phyloP scores from a whole-genome alignment of 2,113 vertebrate genomes.

The Vombatus ursinus region DNA sequence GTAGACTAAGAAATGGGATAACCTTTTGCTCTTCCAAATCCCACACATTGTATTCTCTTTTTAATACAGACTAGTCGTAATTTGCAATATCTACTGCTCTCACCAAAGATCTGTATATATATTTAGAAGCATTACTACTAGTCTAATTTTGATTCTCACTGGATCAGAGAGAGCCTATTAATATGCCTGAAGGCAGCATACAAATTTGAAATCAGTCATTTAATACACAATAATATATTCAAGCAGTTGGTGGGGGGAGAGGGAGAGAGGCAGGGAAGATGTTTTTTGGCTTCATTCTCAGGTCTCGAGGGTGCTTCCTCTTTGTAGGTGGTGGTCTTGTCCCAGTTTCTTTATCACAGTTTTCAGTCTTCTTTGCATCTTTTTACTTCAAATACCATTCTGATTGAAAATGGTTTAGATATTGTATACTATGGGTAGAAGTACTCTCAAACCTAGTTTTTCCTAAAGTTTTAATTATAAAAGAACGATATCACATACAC shows the following conservation, averaged over 20 bases:
- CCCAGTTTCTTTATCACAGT: neutral
- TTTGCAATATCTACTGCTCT: slow-evolving; percentile 42
- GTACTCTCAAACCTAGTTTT: neutral
- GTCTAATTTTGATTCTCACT: neutral
- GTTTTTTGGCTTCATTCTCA: neutral
- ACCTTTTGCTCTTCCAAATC: slow-evolving; percentile 40
- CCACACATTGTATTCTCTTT: neutral
- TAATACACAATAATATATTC: neutral
- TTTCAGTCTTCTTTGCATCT: neutral
- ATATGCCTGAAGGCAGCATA: slow-evolving; percentile 34
- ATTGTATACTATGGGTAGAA: neutral
- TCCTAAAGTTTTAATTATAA: neutral
- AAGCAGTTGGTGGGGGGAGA: neutral
- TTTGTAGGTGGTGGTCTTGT: neutral
- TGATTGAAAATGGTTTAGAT: neutral
- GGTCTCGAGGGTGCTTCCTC: neutral
- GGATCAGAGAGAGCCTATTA: slow-evolving; percentile 26
- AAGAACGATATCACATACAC: neutral
- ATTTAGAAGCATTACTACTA: neutral
- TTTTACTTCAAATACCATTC: neutral
- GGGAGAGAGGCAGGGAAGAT: neutral
- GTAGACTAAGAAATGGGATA: neutral
- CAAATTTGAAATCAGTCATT: slow-evolving; percentile 2
- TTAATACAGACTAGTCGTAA: neutral
- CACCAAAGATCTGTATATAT: neutral